Conservation (phyloP, 2,797 vertebrate genomes). For the Syndactyla subalaris region DNA sequence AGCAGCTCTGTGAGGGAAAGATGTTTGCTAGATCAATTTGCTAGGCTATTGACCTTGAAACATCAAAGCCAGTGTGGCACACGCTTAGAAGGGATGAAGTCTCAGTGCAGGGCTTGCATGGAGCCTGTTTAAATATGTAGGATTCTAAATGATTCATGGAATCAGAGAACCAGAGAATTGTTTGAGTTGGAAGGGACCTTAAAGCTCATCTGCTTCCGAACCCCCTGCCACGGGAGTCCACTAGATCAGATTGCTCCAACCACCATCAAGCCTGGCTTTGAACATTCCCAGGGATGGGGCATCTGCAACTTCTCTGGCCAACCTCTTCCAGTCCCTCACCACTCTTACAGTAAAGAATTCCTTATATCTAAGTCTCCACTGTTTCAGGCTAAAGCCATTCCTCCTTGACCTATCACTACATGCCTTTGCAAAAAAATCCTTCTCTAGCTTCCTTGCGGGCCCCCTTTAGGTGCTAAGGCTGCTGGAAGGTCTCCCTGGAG, state of each 20-base stretch:
- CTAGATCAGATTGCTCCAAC: too few species aligned
- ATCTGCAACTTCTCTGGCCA: not conserved
- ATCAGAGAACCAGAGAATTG: not conserved
- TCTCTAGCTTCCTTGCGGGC: not conserved
- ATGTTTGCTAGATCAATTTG: not conserved
- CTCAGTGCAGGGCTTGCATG: rapidly evolving
- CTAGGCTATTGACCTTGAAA: not conserved
- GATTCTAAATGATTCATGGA: not conserved
- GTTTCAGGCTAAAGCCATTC: not conserved
- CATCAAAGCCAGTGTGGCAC: rapidly evolving
- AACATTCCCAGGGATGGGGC: not conserved
- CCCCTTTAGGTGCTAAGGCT: not conserved
- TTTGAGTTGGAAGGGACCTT: not conserved
- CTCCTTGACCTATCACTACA: too few species aligned
- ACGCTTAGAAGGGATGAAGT: not conserved
- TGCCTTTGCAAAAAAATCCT: not conserved
- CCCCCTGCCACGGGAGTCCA: not conserved
- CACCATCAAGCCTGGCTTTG: not conserved
- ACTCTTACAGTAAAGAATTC: not conserved
- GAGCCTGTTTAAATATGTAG: not conserved
- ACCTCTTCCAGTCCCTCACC: not conserved
- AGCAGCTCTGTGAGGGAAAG: not conserved
- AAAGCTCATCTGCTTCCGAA: not conserved
- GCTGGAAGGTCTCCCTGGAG: not conserved
- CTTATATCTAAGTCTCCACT: not conserved